phyloP scores from a whole-genome alignment of 2,888 invertebrate species.

The Drosophila meridiana region DNA sequence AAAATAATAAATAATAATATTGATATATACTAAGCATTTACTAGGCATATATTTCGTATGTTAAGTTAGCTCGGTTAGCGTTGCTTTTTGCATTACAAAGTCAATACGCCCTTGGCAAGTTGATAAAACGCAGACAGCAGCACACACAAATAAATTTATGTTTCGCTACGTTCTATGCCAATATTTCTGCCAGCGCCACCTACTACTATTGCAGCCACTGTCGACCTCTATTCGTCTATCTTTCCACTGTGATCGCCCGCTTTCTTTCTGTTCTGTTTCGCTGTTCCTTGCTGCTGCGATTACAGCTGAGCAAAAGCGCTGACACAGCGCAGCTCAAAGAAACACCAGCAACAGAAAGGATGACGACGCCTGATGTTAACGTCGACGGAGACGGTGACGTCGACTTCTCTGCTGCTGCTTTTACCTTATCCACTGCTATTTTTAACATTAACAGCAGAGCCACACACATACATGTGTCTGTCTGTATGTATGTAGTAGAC shows the following conservation, averaged over 20 bases:
- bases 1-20: background rate
- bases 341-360: conserved; percentile 23
- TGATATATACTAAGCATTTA: background rate
- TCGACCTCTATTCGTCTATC: conserved; percentile 6
- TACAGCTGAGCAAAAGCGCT: conserved; percentile 36
- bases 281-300: conserved; percentile 20
- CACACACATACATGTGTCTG: background rate
- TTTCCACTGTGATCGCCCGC: conserved; percentile 11
- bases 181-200: conserved; percentile 48
- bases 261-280: background rate
- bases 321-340: conserved; percentile 30
- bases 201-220: background rate
- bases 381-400: background rate
- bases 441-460: conserved; percentile 31
- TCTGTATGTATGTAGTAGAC: too few species aligned
- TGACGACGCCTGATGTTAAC: conserved; percentile 28
- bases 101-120: background rate
- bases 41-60: background rate
- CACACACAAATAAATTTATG: conserved; percentile 65
- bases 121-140: conserved; percentile 22
- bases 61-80: background rate
- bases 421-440: conserved; percentile 49
- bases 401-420: conserved; percentile 29
- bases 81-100: background rate
- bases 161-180: conserved; percentile 61